A percentile compares a stretch with the other conserved stretches of the same genome.
phyloP scores from a whole-genome alignment of 2,888 invertebrate species.

The Oscheius sp. region DNA sequence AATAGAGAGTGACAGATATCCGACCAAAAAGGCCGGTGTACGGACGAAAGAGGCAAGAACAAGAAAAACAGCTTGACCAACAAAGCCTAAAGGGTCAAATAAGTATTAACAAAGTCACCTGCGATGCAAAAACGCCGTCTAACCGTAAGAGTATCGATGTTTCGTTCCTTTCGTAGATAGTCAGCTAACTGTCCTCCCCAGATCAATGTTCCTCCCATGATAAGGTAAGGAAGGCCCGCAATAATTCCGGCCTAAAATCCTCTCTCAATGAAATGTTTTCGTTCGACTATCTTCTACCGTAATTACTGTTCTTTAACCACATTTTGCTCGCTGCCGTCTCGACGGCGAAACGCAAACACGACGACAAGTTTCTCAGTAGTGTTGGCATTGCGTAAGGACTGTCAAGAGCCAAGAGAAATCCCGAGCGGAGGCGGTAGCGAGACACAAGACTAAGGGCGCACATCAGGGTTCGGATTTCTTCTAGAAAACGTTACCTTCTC shows the following conservation, averaged over 20 bases:
- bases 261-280: background rate
- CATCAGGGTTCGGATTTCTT: background rate
- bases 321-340: constrained; percentile 2
- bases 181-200: constrained; percentile 86
- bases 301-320: constrained; percentile 1
- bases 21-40: constrained; percentile 78
- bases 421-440: constrained; percentile 8
- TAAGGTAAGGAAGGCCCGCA: constrained; percentile 86
- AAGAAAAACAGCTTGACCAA: constrained; percentile 87
- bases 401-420: constrained; percentile 27
- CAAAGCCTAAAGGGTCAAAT: constrained; percentile 74
- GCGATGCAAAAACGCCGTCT: constrained; percentile 81
- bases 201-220: constrained; percentile 85
- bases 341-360: constrained; percentile 5
- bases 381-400: constrained; percentile 35
- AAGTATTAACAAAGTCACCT: constrained; percentile 70
- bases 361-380: constrained; percentile 30
- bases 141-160: constrained; percentile 77
- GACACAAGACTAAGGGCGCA: constrained; percentile 6
- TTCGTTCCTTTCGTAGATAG: constrained; percentile 74
- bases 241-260: constrained; percentile 83
- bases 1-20: constrained; percentile 86
- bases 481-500: constrained; percentile 43
- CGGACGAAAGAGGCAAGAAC: constrained; percentile 82
- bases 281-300: background rate